Conservation (phyloP, 2,113 vertebrate species). For the Tricholaema leucomelas region DNA sequence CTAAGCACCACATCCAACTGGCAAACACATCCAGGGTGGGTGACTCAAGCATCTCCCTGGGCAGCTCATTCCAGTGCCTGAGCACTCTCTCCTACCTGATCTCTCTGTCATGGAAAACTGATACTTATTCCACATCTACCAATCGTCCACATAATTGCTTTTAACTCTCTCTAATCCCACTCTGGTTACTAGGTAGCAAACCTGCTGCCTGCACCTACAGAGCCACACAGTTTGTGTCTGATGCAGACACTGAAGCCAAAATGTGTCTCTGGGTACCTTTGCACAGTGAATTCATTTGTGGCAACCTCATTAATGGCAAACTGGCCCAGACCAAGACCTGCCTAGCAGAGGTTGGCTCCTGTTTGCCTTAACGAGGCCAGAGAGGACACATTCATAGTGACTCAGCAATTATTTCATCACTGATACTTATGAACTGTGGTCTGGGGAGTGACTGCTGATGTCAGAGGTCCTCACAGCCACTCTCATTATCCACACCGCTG, state of each 20-base stretch:
- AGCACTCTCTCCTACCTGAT: no score
- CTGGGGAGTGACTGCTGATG: not conserved
- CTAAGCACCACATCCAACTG: no score
- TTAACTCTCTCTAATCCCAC: not conserved
- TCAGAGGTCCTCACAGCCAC: not conserved
- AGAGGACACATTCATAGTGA: rapidly evolving
- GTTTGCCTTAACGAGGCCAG: not conserved
- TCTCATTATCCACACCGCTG: rapidly evolving
- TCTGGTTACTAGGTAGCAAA: not conserved
- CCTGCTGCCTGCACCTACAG: not conserved
- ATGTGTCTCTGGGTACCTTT: not conserved
- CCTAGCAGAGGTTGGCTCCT: rapidly evolving
- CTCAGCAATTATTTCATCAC: not conserved
- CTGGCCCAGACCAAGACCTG: not conserved
- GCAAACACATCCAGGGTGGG: no score
- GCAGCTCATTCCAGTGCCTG: no score
- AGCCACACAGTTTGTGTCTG: not conserved
- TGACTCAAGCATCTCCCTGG: no score
- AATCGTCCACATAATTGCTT: not conserved
- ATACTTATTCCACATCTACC: not conserved
- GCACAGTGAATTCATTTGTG: not conserved
- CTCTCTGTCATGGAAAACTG: not conserved
- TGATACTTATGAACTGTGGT: not conserved
- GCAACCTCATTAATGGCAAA: not conserved
- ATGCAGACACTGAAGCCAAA: not conserved